phyloP scores from a whole-genome alignment of 1,140 invertebrate species.

The Drosophila obscura region DNA sequence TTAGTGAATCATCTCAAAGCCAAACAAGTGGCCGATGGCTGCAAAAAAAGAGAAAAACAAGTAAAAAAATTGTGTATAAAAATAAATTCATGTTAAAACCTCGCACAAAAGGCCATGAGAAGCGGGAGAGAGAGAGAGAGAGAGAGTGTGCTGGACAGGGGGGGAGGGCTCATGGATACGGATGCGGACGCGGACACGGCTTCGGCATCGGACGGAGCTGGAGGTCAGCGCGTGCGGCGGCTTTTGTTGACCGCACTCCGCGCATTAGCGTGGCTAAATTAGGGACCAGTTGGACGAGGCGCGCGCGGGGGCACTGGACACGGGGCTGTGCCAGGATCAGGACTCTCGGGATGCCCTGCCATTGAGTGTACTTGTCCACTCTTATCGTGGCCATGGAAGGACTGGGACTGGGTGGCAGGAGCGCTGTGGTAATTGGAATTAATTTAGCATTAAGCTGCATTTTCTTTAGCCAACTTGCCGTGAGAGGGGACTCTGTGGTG shows the following conservation, averaged over 20 bases:
- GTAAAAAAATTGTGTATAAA: conserved; percentile 58
- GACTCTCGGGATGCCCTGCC: conserved; percentile 10
- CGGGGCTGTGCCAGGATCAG: conserved; percentile 20
- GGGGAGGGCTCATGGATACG: background rate
- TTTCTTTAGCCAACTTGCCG: conserved; percentile 70
- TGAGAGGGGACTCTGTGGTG: conserved; percentile 27
- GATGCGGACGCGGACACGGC: background rate
- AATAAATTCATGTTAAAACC: conserved; percentile 69
- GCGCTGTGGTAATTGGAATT: conserved; percentile 76
- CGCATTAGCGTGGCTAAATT: conserved; percentile 73
- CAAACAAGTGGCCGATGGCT: conserved; percentile 60
- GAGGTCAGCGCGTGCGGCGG: conserved; percentile 60
- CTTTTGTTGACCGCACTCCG: conserved; percentile 75
- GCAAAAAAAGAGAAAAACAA: conserved; percentile 22
- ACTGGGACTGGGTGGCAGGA: conserved; percentile 18
- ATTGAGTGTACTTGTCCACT: conserved; percentile 53
- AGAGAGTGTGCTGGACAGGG: no score
- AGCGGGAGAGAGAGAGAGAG: background rate
- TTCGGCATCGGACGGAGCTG: conserved; percentile 6
- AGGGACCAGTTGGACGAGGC: conserved; percentile 20
- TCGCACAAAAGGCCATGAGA: conserved; percentile 55
- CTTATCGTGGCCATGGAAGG: conserved; percentile 41
- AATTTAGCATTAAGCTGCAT: conserved; percentile 82
- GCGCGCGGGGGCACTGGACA: background rate
- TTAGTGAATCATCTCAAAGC: conserved; percentile 72